These are phyloP conservation scores for Umimayanthus kanabou DNA, from an alignment of 92 coral and sea anemone species.

Conservation along the genomic window DNA sequence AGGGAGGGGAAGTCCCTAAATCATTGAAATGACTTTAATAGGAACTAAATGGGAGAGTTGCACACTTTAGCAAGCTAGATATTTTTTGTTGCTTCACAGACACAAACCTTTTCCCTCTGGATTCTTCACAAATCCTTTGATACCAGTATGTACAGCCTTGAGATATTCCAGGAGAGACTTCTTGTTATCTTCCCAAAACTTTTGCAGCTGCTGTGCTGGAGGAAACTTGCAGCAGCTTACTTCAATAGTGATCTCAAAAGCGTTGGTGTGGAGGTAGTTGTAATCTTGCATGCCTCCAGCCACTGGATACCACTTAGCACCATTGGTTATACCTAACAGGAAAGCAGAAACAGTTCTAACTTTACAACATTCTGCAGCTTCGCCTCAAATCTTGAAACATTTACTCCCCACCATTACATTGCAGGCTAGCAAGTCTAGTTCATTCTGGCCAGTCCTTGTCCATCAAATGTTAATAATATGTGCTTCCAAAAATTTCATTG, in stretches of 20 bases:
- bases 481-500: too few species aligned
- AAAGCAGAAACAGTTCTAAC: background rate
- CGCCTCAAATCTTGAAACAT: too few species aligned
- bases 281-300: conserved; percentile 96
- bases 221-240: conserved; percentile 93
- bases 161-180: conserved; percentile 68
- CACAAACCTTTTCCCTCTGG: conserved; percentile 53
- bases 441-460: background rate
- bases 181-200: conserved; percentile 76
- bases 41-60: too few species aligned
- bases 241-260: conserved; percentile 87
- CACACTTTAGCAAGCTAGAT: too few species aligned
- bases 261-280: conserved; percentile 84
- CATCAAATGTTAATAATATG: background rate
- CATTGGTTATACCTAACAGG: conserved; percentile 84
- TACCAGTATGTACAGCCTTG: conserved; percentile 77
- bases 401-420: background rate
- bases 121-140: conserved; percentile 76
- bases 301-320: conserved; percentile 85
- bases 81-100: too few species aligned
- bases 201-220: conserved; percentile 34
- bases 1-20: too few species aligned
- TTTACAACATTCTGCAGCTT: background rate
- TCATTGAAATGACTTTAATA: too few species aligned
- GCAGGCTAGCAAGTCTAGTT: background rate